Base-by-base conservation (phyloP, 1,140 invertebrate genomes). In the Drosophila nigromelanica region DNA sequence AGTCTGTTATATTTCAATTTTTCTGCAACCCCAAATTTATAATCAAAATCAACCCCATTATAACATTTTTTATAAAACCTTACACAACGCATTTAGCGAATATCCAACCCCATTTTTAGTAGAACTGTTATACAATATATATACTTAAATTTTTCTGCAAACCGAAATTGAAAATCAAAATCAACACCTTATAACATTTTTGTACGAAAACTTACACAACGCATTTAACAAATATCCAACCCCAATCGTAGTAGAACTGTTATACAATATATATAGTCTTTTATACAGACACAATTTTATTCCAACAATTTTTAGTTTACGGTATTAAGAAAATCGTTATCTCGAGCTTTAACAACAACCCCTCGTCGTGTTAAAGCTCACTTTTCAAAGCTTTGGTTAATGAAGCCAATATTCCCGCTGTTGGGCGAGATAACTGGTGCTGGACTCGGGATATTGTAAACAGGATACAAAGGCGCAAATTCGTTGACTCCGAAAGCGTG, bases 391-490 rank as follows among this genome's bases (percentile, higher is more conserved):
- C 75, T 82, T 52, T 87, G 78, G 42, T 87, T 87, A 11, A 83
- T 61, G 8, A 60, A 69, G 1, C 83, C 82, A 8, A 66, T 79
- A 60, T 78, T 86, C 15, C 15, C 48, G 8, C 60, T 59, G 59
- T 68, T 73, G 10, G 78, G 24, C 3, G 68, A 59, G 6, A 71
- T 37, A 30, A 76, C 51, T 0, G 91, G 35, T 89, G 78, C 62
- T 83, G 91, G 3, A 80, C 72, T 83, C 5, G 89, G 76, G 39
- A 89, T 67, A 35, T 75, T 73, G 50, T 90, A 92, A 8, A 92
- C 90, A 0, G 91, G 91, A 91, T 92, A 92, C 15, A 90, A 63
- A 1, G 91, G 91, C 3, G 89, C 76, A 60, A 91, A 92, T 68
- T 89, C 82, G 51, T 83, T 86, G 7, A 59, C 40, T 0, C 86